Evolutionary conservation across 2,888 invertebrate species (phyloP), one percentile per base, ranked within the genome.

Genomic region (Fragum sueziense): DNA sequence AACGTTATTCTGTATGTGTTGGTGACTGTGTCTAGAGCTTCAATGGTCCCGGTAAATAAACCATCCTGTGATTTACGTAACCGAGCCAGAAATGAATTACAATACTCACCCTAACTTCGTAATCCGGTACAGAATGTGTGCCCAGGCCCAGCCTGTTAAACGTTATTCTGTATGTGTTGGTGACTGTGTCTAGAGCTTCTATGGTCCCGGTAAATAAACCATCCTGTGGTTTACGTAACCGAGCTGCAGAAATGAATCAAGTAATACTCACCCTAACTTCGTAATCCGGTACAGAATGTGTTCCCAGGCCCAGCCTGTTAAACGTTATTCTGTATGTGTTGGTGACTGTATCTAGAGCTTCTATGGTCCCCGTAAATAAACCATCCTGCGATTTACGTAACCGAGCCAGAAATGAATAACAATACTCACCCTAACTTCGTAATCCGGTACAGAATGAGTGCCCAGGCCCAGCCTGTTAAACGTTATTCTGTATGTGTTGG

Each of bases 1-100:
- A 99, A 99, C 1, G 97, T 97, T 87, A 99, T 97, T 89, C 99
- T 95, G 93, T 99, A 99, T 11, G 97, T 97, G 90, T 97, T 97
- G 90, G 97, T 97, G 4, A 97, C 96, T 6, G 98, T 97, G 91
- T 99, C 98, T 29, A 99, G 97, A 47, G 98, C 99, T 94, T 98
- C 98, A 85, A 99, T 97, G 61, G 96, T 96, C 9, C 97, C 98
- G 65, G 97, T 97, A 90, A 98, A 99, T 68, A 99, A 95, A 6
- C 99, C 99, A 94, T 99, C 98, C 94, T 98, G 98, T 2, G 98
- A 98, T 92, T 96, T 96, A 34, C 98, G 95, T 86, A 99, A 93
- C 80, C 98, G 95, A 11, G 98, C 98, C n/a, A n/a, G n/a, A n/a
- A n/a, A n/a, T n/a, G n/a, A n/a, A n/a, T n/a, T n/a, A n/a, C n/a